Percentiles rank a stretch among this genome's conserved stretches.
These are phyloP conservation scores for Pseudochromis fuscus DNA, from an alignment of 2,797 vertebrate species.

Conservation along the genomic window DNA sequence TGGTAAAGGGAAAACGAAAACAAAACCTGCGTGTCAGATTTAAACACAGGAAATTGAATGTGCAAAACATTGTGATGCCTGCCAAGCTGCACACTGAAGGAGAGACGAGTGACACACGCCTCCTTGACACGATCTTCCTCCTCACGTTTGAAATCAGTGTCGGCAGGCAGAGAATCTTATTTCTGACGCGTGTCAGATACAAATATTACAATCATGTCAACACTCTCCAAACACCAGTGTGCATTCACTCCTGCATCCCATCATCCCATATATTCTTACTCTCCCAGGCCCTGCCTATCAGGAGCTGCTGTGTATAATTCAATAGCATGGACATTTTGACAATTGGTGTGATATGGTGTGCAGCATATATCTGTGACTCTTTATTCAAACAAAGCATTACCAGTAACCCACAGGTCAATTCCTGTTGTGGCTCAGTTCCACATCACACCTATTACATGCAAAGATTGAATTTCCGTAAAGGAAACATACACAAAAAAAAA, in stretches of 20 bases:
- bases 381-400: conserved; percentile 52
- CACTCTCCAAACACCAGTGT: conserved; percentile 20
- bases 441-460: not conserved
- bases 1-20: conserved; percentile 76
- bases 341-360: conserved; percentile 36
- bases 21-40: conserved; percentile 81
- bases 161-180: conserved; percentile 55
- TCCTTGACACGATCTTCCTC: conserved; percentile 64
- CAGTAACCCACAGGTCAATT: conserved; percentile 29
- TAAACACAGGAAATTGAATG: conserved; percentile 82
- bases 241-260: conserved; percentile 6
- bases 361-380: conserved; percentile 57
- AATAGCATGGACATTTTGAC: conserved; percentile 32
- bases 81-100: conserved; percentile 47
- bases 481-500: conserved; percentile 1
- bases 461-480: conserved; percentile 47
- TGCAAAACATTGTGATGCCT: conserved; percentile 68
- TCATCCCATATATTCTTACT: conserved; percentile 17
- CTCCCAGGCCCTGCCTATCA: conserved; percentile 17
- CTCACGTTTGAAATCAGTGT: conserved; percentile 58
- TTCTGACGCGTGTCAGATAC: conserved; percentile 66
- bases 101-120: conserved; percentile 61
- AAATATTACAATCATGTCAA: conserved; percentile 62
- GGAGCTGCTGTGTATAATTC: conserved; percentile 24
- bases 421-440: conserved; percentile 25